Evolutionary conservation across 2,113 vertebrate species (phyloP), one percentile per base, ranked within the genome.

Genomic region (Pithys albifrons): DNA sequence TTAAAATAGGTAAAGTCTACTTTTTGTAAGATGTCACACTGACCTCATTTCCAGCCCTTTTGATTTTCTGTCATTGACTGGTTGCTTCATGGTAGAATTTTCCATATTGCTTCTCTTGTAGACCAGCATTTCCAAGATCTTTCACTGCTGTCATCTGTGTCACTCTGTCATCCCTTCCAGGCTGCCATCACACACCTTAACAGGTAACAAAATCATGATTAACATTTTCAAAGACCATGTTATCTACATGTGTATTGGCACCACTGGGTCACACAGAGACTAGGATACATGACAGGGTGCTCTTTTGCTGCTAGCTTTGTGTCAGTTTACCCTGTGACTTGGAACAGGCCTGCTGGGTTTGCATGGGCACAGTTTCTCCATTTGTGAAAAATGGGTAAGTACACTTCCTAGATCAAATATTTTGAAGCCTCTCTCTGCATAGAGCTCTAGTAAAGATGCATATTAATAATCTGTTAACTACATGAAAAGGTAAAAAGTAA

Each of bases 141-240:
- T 58, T 80, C 15, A 19, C 19, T 27, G 11, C 8, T 77, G 15
- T 54, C 46, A 57, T 49, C 20, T 20, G 18, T 4, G 10, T 51
- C 22, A 59, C 14, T 4, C 18, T 55, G 14, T 12, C 23, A 57
- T 33, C n/a, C 16, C 41, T 73, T 90, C 37, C 52, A 37, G 28
- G 19, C 19, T 61, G n/a, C 24, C 45, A 15, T 31, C 9, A 8
- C 29, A 33, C 33, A 23, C 35, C 16, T 62, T n/a, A 35, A 55
- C 45, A 31, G 0, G 0, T 41, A 71, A 43, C 6, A 91, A 91
- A 81, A 74, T 57, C 22, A 29, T 3, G 12, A 46, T 8, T 73
- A 76, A 46, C 17, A 49, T 10, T 29, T 69, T 70, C 1, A 1
- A 77, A 74, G 65, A 69, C 19, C 0, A 0, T 33, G 16, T 23